Conservation (phyloP, 1,140 invertebrate genomes). For the Drosophila kohkoa region DNA sequence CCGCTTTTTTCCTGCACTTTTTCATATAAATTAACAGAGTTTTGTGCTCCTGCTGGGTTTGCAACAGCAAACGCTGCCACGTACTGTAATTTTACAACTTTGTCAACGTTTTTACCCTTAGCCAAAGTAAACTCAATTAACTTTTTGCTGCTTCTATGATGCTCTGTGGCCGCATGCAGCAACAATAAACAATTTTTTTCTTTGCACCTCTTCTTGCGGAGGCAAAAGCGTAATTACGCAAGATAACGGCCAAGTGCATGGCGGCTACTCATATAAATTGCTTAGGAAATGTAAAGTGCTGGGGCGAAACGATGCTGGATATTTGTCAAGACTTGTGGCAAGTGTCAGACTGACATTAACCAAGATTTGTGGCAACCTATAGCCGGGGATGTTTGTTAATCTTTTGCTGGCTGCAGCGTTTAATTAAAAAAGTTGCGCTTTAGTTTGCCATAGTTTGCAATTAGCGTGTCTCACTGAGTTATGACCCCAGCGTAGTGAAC, state of each 20-base stretch:
- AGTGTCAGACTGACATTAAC: slow-evolving; percentile 74
- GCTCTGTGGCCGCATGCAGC: slow-evolving; percentile 28
- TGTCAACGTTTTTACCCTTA: slow-evolving; percentile 75
- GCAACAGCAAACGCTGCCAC: slow-evolving; percentile 7
- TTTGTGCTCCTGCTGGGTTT: slow-evolving; percentile 36
- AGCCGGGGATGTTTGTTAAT: slow-evolving; percentile 61
- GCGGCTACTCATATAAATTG: slow-evolving; percentile 69
- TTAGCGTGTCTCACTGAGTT: slow-evolving; percentile 52
- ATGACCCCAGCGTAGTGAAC: slow-evolving; percentile 35
- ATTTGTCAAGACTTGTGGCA: slow-evolving; percentile 71
- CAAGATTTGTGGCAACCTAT: slow-evolving; percentile 77
- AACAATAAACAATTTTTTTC: slow-evolving; percentile 80
- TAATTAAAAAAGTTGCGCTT: slow-evolving; percentile 77
- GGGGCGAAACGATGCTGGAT: slow-evolving; percentile 35
- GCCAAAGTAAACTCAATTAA: slow-evolving; percentile 81
- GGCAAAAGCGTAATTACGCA: slow-evolving; percentile 69
- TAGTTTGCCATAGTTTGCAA: slow-evolving; percentile 55
- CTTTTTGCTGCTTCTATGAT: slow-evolving; percentile 66
- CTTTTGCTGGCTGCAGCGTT: slow-evolving; percentile 61
- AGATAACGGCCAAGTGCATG: slow-evolving; percentile 80
- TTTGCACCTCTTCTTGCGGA: slow-evolving; percentile 40
- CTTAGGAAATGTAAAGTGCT: slow-evolving; percentile 79
- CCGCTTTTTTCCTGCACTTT: slow-evolving; percentile 54
- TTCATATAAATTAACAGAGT: slow-evolving; percentile 73
- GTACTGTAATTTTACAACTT: slow-evolving; percentile 71